Conservation (phyloP, 1,140 invertebrate genomes). For the silkworm (Bombyx mori) region ASM3026992v2 NC_085115.1:14436501-14437000, state of each 20-base stretch:
- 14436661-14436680: too few relatives aligned
- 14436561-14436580: too few relatives aligned
- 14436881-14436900: background rate
- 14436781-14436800: constrained; percentile 37
- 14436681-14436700: background rate
- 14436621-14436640: too few relatives aligned
- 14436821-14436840: constrained; percentile 24
- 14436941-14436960: background rate
- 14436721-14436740: too few relatives aligned
- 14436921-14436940: background rate
- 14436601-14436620: too few relatives aligned
- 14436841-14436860: constrained; percentile 3
- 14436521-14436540: too few relatives aligned
- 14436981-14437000: background rate
- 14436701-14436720: background rate
- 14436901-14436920: background rate
- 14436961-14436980: background rate
- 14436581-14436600: too few relatives aligned
- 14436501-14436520: too few relatives aligned
- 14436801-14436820: constrained; percentile 36
- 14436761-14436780: constrained; percentile 11
- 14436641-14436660: too few relatives aligned
- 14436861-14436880: background rate
- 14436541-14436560: too few relatives aligned
- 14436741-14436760: too few relatives aligned